These are phyloP conservation scores for Plagodis pulveraria DNA, from an alignment of 2,888 invertebrate species.

Conservation along the genomic window DNA sequence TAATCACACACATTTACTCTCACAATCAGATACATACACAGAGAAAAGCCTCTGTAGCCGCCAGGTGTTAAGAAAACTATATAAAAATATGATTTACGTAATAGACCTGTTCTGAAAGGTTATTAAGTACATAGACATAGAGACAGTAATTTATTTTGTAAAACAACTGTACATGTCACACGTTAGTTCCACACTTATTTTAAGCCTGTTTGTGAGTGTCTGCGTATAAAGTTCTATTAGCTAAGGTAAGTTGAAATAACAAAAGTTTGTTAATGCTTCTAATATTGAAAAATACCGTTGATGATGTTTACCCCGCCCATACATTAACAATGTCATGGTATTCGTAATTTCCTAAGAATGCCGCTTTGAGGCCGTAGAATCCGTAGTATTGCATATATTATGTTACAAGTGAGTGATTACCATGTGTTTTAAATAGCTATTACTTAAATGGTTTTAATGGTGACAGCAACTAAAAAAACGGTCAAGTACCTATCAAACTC, in stretches of 20 bases:
- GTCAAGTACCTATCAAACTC: too few species aligned
- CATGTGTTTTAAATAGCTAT: too few species aligned
- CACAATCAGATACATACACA: too few species aligned
- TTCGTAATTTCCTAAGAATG: slow-evolving; percentile 18
- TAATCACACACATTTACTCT: too few species aligned
- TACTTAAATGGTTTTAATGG: too few species aligned
- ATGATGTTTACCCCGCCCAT: slow-evolving; percentile 18
- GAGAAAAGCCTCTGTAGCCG: too few species aligned
- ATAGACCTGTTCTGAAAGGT: not conserved
- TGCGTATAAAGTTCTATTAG: slow-evolving; percentile 16
- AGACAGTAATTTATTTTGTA: not conserved
- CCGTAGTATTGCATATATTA: slow-evolving; percentile 12
- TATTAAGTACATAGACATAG: not conserved
- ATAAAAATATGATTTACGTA: too few species aligned
- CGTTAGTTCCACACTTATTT: slow-evolving; percentile 2
- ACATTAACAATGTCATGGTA: slow-evolving; percentile 13
- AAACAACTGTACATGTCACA: not conserved
- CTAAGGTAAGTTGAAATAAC: slow-evolving; percentile 34
- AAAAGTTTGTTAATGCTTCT: slow-evolving; percentile 36
- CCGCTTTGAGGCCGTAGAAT: slow-evolving; percentile 6
- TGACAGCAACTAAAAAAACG: too few species aligned
- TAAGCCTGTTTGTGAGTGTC: slow-evolving; percentile 19
- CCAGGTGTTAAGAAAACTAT: too few species aligned
- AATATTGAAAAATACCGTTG: slow-evolving; percentile 27
- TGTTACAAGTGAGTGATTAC: not conserved